Conservation (phyloP, 2,113 vertebrate genomes). For the Gnathonemus longibarbis region DNA sequence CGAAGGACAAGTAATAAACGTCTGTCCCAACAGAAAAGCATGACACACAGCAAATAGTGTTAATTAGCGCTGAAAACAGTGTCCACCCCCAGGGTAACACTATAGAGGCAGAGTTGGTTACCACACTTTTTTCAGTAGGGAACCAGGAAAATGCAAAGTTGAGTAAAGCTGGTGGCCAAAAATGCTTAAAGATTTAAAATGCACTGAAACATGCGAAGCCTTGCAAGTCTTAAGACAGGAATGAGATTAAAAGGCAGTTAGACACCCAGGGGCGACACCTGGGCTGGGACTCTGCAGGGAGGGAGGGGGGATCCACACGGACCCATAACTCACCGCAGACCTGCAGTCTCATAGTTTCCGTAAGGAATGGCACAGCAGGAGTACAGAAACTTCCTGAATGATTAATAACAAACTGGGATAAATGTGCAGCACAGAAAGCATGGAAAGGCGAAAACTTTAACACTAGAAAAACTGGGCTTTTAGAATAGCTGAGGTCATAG, state of each 20-base stretch:
- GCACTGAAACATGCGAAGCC: slow-evolving; percentile 68
- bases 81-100: background rate
- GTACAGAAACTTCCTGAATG: slow-evolving; percentile 73
- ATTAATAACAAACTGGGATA: slow-evolving; percentile 70
- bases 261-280: slow-evolving; percentile 60
- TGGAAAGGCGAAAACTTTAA: slow-evolving; percentile 12
- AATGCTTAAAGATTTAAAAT: slow-evolving; percentile 33
- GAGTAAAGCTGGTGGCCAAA: background rate
- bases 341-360: slow-evolving; percentile 72
- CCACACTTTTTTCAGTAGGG: slow-evolving; percentile 22
- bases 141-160: background rate
- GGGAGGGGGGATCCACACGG: slow-evolving; percentile 47
- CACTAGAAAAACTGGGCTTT: background rate
- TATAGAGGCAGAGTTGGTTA: slow-evolving; percentile 27
- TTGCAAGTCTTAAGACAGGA: slow-evolving; percentile 56
- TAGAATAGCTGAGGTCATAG: slow-evolving; percentile 1
- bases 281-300: slow-evolving; percentile 57
- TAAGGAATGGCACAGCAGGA: slow-evolving; percentile 72
- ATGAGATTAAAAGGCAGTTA: slow-evolving; percentile 53
- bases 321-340: slow-evolving; percentile 71
- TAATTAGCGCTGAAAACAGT: background rate
- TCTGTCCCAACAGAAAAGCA: background rate
- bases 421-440: slow-evolving; percentile 50
- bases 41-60: slow-evolving; percentile 29
- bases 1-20: background rate